phyloP scores from a whole-genome alignment of 2,797 vertebrate genomes.

The Pachyuromys duprasi region DNA sequence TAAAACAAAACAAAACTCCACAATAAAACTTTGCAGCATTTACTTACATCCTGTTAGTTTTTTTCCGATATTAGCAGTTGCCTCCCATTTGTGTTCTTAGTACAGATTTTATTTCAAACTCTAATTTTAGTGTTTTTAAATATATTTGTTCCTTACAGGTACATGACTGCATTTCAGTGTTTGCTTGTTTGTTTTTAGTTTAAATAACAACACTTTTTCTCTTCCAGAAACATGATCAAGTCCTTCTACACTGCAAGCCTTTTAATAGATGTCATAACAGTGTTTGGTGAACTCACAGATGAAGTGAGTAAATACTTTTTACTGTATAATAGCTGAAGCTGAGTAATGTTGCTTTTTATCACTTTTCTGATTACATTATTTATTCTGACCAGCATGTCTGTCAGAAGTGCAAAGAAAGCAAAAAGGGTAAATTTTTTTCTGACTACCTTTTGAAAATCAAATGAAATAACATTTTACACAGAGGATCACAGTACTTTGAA shows the following conservation, averaged over 20 bases:
- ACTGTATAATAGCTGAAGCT: constrained; percentile 18
- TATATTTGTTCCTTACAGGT: not conserved
- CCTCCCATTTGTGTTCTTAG: not conserved
- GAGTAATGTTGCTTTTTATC: not conserved
- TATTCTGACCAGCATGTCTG: not conserved
- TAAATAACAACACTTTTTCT: constrained; percentile 67
- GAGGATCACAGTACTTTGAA: not conserved
- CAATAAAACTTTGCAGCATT: not conserved
- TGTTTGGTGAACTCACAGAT: constrained; percentile 97
- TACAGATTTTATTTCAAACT: constrained; percentile 40
- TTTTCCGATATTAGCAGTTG: not conserved
- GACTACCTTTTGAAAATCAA: constrained; percentile 45
- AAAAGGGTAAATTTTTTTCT: not conserved
- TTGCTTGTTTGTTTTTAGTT: constrained; percentile 23
- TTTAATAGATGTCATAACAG: constrained; percentile 94
- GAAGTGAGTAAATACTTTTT: constrained; percentile 90
- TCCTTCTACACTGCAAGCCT: constrained; percentile 98
- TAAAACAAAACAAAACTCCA: not conserved
- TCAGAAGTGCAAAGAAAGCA: constrained; percentile 14
- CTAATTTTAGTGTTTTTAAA: constrained; percentile 48
- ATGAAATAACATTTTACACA: not conserved
- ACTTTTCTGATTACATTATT: constrained; percentile 20
- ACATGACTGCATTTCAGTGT: constrained; percentile 26
- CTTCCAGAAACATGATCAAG: constrained; percentile 98
- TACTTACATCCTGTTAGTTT: not conserved